Conservation (phyloP, 2,797 vertebrate species). For the Clarias fuscus region DNA sequence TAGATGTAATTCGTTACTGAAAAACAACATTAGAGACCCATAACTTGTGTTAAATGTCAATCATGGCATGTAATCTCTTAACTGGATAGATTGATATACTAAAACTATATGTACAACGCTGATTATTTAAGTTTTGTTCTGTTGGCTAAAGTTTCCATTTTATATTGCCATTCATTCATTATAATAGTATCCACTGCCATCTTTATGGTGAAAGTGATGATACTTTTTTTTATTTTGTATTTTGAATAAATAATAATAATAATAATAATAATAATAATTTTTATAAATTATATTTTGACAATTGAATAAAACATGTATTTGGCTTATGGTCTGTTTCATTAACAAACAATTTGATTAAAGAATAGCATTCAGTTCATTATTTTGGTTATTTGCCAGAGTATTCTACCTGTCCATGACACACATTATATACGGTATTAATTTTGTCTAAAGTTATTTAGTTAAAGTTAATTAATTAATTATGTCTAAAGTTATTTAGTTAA, state of each 20-base stretch:
- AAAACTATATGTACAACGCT: neutral
- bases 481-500: neutral
- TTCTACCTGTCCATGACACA: neutral
- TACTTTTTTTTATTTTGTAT: too few species aligned
- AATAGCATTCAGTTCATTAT: neutral
- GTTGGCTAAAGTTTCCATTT: neutral
- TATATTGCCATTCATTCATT: neutral
- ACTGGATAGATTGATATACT: neutral
- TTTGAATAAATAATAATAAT: neutral
- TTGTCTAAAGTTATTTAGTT: neutral
- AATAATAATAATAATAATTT: too few species aligned
- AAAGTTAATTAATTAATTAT: neutral
- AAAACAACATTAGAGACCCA: neutral
- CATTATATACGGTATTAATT: neutral
- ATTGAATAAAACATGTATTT: neutral
- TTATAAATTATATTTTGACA: neutral
- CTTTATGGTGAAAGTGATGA: neutral
- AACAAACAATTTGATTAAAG: constrained; percentile 3
- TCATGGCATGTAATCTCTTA: neutral
- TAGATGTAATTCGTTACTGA: neutral
- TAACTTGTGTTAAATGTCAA: neutral
- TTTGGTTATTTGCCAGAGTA: neutral
- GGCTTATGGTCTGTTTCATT: neutral
- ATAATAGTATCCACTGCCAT: neutral
- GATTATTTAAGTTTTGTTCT: neutral